Evolutionary conservation across 1,140 invertebrate species (phyloP), one percentile per base, ranked within the genome.

Genomic region (Theocolax elegans): DNA sequence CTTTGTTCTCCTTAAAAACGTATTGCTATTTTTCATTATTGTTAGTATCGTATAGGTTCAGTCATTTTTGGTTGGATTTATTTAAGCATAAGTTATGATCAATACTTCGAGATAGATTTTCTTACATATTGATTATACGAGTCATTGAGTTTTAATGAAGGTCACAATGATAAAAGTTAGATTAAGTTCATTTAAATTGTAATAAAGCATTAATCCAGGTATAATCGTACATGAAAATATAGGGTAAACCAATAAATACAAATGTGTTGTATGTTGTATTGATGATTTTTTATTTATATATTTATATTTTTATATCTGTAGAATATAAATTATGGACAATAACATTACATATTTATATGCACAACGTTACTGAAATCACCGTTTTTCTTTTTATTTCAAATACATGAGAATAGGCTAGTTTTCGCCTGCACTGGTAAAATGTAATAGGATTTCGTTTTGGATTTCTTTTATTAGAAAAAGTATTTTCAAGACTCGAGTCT

Each of bases 241-340:
- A n/a, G n/a, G n/a, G n/a, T n/a, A n/a, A n/a, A n/a, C n/a, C 25
- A 60, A 9, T 44, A 29, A 44, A 60, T 27, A 69, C 58, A 69
- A n/a, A n/a, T 35, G 23, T 62, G 29, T 48, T 62, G 53, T 19
- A 42, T 63, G 10, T 69, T 69, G 59, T 63, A 56, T 62, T 54
- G n/a, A 62, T 60, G 21, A n/a, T 46, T 44, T 68, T 53, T 68
- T 67, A 58, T 59, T 67, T 44, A 67, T 68, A 71, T 74, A 73
- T 75, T 71, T 72, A 75, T 74, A 67, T 67, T 64, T 67, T 27
- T 71, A 46, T 70, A 56, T 48, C 49, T 75, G 72, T 76, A 72
- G 76, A 75, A 69, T 77, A 81, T 81, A 82, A 81, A 81, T 81
- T 80, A 80, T 72, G 65, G 67, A 65, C 64, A 74, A 60, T 58